These are phyloP conservation scores for Synanthedon myopaeformis DNA, from an alignment of 2,888 invertebrate genomes.

Conservation along the genomic window DNA sequence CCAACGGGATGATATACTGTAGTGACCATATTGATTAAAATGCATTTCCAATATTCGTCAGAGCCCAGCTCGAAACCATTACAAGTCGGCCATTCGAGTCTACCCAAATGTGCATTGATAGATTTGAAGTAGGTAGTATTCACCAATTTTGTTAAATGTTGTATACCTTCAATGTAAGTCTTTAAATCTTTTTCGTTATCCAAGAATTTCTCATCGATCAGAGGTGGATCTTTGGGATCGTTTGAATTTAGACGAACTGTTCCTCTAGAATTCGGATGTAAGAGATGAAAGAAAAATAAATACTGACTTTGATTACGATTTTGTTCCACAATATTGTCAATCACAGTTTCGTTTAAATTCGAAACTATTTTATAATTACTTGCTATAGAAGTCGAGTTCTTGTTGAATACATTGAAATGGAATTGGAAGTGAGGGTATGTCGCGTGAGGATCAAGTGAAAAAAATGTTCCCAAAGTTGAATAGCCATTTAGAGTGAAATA, in stretches of 20 bases:
- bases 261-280: slow-evolving; percentile 67
- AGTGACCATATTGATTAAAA: slow-evolving; percentile 51
- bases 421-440: slow-evolving; percentile 34
- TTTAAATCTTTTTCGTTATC: slow-evolving; percentile 63
- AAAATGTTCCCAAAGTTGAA: slow-evolving; percentile 75
- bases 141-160: slow-evolving; percentile 26
- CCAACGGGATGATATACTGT: slow-evolving; percentile 78
- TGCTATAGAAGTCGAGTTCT: slow-evolving; percentile 43
- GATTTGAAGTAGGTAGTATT: slow-evolving; percentile 28
- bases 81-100: slow-evolving; percentile 28
- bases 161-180: slow-evolving; percentile 25
- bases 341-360: slow-evolving; percentile 20
- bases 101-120: slow-evolving; percentile 24
- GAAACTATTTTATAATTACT: slow-evolving; percentile 14
- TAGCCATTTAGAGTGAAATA: slow-evolving; percentile 51
- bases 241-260: slow-evolving; percentile 63
- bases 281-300: slow-evolving; percentile 33
- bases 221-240: slow-evolving; percentile 70
- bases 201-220: slow-evolving; percentile 75
- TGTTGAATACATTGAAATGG: slow-evolving; percentile 21
- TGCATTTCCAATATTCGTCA: slow-evolving; percentile 35
- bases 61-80: slow-evolving; percentile 22
- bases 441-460: slow-evolving; percentile 37
- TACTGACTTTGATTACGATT: slow-evolving; percentile 32
- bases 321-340: slow-evolving; percentile 19